Conservation (phyloP, 2,888 invertebrate species). For the Imbricaverruca yamaguchii region DNA sequence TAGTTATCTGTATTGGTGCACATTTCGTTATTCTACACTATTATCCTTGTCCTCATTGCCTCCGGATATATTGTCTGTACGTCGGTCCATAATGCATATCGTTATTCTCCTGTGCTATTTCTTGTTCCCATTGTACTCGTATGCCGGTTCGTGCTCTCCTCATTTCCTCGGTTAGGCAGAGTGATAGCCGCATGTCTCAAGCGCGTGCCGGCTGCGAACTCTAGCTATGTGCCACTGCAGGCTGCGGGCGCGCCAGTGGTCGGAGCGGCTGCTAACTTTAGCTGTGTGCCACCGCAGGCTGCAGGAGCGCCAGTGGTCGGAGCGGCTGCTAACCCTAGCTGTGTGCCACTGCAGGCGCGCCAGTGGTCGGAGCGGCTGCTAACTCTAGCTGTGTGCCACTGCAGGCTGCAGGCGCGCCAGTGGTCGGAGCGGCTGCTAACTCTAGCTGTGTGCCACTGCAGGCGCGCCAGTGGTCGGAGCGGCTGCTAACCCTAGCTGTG, state of each 20-base stretch:
- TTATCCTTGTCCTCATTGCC: too few relatives aligned
- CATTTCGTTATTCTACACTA: too few relatives aligned
- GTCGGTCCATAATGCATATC: too few relatives aligned
- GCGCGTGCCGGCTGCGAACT: too few relatives aligned
- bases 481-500: slow-evolving; percentile 34
- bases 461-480: slow-evolving; percentile 89
- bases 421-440: slow-evolving; percentile 65
- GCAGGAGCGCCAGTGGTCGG: slow-evolving; percentile 91
- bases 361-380: slow-evolving; percentile 73
- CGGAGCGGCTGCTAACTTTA: slow-evolving; percentile 49
- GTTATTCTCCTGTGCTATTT: too few relatives aligned
- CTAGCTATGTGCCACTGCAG: slow-evolving; percentile 44
- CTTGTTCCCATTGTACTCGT: too few relatives aligned
- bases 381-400: neutral
- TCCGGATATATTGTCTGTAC: too few relatives aligned
- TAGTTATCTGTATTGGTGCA: too few relatives aligned
- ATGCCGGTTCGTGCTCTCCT: too few relatives aligned
- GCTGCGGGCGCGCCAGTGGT: slow-evolving; percentile 89
- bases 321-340: slow-evolving; percentile 41
- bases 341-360: slow-evolving; percentile 56
- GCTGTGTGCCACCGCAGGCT: slow-evolving; percentile 49
- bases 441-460: slow-evolving; percentile 39
- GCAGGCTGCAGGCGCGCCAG: slow-evolving; percentile 78
- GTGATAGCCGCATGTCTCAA: too few relatives aligned
- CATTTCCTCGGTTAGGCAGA: too few relatives aligned